phyloP scores from a whole-genome alignment of 1,140 invertebrate species.

The Drosophila subobscura region DNA sequence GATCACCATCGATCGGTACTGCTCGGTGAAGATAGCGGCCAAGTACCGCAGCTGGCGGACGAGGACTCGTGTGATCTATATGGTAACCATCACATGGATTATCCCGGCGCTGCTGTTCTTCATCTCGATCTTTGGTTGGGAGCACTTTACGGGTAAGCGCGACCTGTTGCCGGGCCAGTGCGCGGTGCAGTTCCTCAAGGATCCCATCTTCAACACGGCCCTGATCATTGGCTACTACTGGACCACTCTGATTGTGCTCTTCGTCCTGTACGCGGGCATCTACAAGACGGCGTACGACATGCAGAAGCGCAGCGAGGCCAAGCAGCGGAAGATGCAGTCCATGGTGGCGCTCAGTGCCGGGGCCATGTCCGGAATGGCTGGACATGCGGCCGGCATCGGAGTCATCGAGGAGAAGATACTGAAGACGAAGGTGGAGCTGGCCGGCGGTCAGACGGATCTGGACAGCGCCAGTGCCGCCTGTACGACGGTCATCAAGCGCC shows the following conservation, averaged over 20 bases:
- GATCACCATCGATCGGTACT: conserved; percentile 99
- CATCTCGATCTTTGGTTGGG: conserved; percentile 99
- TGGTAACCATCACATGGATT: conserved; percentile 99
- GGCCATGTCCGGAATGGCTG: conserved; percentile 94
- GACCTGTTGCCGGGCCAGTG: conserved; percentile 95
- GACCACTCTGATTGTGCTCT: conserved; percentile 96
- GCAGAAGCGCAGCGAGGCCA: conserved; percentile 98
- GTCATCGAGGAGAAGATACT: conserved; percentile 88
- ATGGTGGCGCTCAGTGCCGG: conserved; percentile 95
- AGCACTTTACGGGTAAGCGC: conserved; percentile 96
- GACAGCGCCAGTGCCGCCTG: conserved; percentile 45
- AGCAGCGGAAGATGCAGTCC: conserved; percentile 96
- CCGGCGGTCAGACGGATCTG: conserved; percentile 51
- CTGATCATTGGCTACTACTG: conserved; percentile 99
- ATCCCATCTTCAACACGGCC: conserved; percentile 98
- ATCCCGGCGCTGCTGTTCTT: conserved; percentile 98
- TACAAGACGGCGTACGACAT: conserved; percentile 99
- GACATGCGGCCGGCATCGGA: conserved; percentile 92
- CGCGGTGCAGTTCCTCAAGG: conserved; percentile 98
- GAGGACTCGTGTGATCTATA: conserved; percentile 94
- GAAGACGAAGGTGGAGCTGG: conserved; percentile 85
- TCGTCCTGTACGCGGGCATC: conserved; percentile 98
- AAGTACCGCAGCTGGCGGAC: conserved; percentile 99
- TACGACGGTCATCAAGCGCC: conserved; percentile 54
- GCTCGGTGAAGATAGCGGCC: conserved; percentile 99